phyloP scores from a whole-genome alignment of 1,140 invertebrate species.

The Cydia pomonella region DNA sequence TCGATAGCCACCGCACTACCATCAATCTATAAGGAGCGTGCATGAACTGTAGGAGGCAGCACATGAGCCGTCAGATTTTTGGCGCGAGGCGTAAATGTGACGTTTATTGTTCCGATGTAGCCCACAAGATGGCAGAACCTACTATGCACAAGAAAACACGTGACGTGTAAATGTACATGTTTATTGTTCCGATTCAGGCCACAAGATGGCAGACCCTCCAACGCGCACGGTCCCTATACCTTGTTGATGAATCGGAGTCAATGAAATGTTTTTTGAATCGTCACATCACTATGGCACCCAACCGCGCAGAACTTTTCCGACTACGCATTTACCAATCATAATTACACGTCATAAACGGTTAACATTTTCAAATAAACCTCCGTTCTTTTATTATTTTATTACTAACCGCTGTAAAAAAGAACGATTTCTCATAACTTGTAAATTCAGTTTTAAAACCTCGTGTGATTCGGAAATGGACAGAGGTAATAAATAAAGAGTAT shows the following conservation, averaged over 20 bases:
- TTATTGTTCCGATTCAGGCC: no score
- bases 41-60: no score
- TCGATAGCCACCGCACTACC: background rate
- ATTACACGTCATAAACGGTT: conserved; percentile 24
- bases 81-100: no score
- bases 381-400: conserved; percentile 27
- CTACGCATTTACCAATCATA: conserved; percentile 1
- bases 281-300: background rate
- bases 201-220: no score
- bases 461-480: conserved; percentile 64
- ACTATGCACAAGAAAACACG: no score
- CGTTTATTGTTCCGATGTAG: no score
- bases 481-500: conserved; percentile 74
- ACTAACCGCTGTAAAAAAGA: conserved; percentile 2
- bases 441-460: conserved; percentile 43
- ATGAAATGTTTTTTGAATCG: background rate
- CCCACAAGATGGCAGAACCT: no score
- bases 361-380: conserved; percentile 23
- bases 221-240: no score
- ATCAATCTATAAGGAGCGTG: conserved; percentile 30
- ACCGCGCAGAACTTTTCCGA: background rate
- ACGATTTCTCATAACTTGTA: background rate
- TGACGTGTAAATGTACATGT: no score
- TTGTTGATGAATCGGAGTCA: conserved; percentile 22
- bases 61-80: no score